Base-by-base conservation (phyloP, 2,888 invertebrate species). In the Esperia sulphurella region DNA sequence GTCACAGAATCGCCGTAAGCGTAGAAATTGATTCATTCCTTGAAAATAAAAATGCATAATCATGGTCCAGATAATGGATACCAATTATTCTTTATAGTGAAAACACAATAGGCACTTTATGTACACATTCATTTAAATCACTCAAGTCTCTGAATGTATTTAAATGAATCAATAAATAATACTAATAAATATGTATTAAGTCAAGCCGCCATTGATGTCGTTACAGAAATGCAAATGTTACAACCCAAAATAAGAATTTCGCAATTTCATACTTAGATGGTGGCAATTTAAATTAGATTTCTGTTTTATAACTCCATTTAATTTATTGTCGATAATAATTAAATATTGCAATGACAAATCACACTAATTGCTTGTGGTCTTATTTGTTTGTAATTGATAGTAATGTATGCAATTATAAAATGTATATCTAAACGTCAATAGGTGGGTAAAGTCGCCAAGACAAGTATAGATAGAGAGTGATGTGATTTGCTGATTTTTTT, bases 141-240 rank as follows among this genome's bases (percentile, higher is more conserved):
- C 66, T 71, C 63, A 66, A 69, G 68, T 69, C 69, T 74, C 71
- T 76, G 68, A 75, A 76, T 78, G 71, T 68, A 71, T 75, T 67
- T 71, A 75, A 76, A 75, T 76, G 74, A 83, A 75, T 49, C 65
- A 70, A 84, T 85, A 84, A 84, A 84, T 86, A 75, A 83, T 67
- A 65, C 64, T 79, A 66, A 82, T 84, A 80, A 82, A 85, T 84
- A 84, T 84, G 70, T 83, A 82, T 82, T 48, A 69, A 74, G 70
- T 54, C 59, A 50, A 63, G 57, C 55, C 53, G 61, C 69, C 70
- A 75, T 73, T 77, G 75, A 77, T 77, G 73, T 74, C 72, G 68
- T 77, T 77, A 75, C 70, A 75, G 68, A 79, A 79, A 80, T 79
- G 75, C 71, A 70, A 81, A 81, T 79, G 53, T 54, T 69, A 71